Base-by-base conservation (phyloP, 2,797 vertebrate species). In the Zonotrichia albicollis region DNA sequence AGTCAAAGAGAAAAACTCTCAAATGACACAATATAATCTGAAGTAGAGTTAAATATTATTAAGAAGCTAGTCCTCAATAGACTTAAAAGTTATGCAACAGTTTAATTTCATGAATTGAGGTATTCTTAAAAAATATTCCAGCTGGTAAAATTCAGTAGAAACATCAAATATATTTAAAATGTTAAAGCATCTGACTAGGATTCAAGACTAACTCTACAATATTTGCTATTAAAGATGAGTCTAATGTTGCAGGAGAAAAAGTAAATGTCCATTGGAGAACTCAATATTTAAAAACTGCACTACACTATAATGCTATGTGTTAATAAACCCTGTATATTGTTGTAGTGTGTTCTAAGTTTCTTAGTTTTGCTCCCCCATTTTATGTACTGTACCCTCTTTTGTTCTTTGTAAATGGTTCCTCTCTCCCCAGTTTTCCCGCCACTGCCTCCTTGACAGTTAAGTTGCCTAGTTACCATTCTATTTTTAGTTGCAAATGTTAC, bases 1-100 rank as follows among this genome's bases (percentile, higher is more conserved):
- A 91, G 65, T 78, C 53, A 84, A 90, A 90, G 40, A 51, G 29
- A 82, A 94, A 91, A 93, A 19, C 29, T 89, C 53, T 90, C 66
- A 75, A 77, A 80, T 83, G 65, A 36, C 40, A 54, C 6, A 83
- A 48, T 68, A 60, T 42, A 85, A 80, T 92, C 53, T 68, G 62
- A 85, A 87, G 42, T 2, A 75, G 72, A 83, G 16, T 95, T 62
- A 91, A 90, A 85, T 84, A 76, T 77, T 81, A 82, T 77, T 82
- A 91, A 77, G 50, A 87, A 89, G 13, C 3, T 89, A 50, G 34
- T 78, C 29, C 77, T 93, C 78, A 68, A 75, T 42, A 79, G 62
- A 84, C 45, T 87, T 72, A 51, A 93, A 78, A 46, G 34, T 71
- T 78, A 53, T 0, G 5, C 23, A 19, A 38, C 4, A 55, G 7